phyloP scores from a whole-genome alignment of 2,888 invertebrate genomes.

The Eledone cirrhosa region DNA sequence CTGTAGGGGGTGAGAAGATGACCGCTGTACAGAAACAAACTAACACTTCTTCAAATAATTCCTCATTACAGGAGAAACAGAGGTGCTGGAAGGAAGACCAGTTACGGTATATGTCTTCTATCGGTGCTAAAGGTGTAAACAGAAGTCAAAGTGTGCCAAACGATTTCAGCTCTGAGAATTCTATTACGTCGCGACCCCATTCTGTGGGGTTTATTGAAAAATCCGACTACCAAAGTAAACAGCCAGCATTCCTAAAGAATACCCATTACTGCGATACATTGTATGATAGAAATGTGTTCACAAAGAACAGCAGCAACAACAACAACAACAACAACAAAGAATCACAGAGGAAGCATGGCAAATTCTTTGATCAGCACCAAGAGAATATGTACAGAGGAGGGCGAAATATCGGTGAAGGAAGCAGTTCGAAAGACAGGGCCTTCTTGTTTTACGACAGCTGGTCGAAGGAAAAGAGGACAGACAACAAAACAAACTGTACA shows the following conservation, averaged over 20 bases:
- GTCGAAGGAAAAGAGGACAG: neutral
- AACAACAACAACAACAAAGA: neutral
- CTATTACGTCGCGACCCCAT: neutral
- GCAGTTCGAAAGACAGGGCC: neutral
- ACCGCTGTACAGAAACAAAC: neutral
- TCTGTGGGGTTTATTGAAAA: conserved; percentile 17
- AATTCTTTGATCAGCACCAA: no score
- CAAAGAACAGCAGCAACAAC: neutral
- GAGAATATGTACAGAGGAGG: neutral
- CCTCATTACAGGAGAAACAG: neutral
- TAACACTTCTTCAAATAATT: neutral
- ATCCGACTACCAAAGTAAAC: neutral
- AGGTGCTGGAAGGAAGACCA: neutral
- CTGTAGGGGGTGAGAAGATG: neutral
- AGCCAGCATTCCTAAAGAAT: neutral
- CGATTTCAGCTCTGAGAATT: neutral
- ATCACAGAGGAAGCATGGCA: no score
- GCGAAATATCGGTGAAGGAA: neutral
- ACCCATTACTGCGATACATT: neutral
- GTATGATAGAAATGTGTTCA: neutral
- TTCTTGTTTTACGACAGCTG: neutral
- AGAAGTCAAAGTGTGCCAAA: conserved; percentile 20
- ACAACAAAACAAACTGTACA: neutral
- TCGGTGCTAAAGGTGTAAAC: neutral
- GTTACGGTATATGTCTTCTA: neutral